Base-by-base conservation (phyloP, 92 coral and sea anemone genomes). In the Epizoanthus ramosus region DNA sequence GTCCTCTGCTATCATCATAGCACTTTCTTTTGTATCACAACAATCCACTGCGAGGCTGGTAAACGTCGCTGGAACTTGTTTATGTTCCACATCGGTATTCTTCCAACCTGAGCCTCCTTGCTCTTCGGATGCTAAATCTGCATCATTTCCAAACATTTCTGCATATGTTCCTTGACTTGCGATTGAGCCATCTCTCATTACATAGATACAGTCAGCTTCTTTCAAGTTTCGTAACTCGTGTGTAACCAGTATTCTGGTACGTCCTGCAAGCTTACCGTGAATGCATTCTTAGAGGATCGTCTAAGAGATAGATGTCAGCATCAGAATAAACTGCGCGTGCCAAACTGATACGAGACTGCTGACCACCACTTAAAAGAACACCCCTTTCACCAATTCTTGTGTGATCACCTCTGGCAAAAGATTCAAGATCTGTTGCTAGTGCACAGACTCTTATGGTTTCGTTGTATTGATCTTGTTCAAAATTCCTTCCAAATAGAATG, bases 281-380 rank as follows among this genome's bases (percentile, higher is more conserved):
- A 69, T 69, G 56, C 74, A 69, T 33, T 69, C 21, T 6, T 13
- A 69, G 74, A 0, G 74, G 74, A 16, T 69, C 74, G 39, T 69
- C 74, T 25, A 69, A 41, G 25, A 69, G 31, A 53, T 69, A 69
- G 16, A 69, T 41, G 6, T 69, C 74, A 17, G 74, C 74, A 18
- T 39, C 16, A 25, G 15, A 53, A 69, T 69, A 69, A 14, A 69
- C 57, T 18, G 74, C 74, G 57, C 74, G 74, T 69, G 74, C 74
- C 6, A 69, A 69, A 41, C 74, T 35, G 54, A 69, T 53, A n/a
- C 74, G 74, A 69, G 74, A 69, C 74, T 21, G 70, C 70, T 65
- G 70, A 65, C 70, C 70, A 28, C 70, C 70, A 14, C 70, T 65
- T 39, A 65, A 43, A 22, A 69, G 21, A 12, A 69, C 52, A 18